phyloP scores from a whole-genome alignment of 2,888 invertebrate species.

The Drepana falcataria region DNA sequence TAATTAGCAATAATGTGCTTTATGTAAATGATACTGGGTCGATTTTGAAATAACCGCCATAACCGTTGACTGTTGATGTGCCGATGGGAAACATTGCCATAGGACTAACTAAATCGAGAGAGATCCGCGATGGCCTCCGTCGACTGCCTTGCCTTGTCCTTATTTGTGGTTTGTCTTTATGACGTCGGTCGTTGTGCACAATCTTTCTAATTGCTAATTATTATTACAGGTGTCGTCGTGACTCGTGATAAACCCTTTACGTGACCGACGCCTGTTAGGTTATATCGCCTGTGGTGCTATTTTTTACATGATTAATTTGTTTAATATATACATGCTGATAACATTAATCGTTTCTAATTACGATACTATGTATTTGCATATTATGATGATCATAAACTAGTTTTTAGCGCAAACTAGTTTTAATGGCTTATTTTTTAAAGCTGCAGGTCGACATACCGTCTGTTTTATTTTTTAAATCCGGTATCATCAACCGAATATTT shows the following conservation, averaged over 20 bases:
- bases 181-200: conserved; percentile 30
- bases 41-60: too few species aligned
- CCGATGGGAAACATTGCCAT: too few species aligned
- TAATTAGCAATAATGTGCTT: too few species aligned
- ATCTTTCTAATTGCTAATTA: conserved; percentile 38
- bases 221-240: conserved; percentile 22
- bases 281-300: not conserved
- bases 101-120: too few species aligned
- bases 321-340: not conserved
- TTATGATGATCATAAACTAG: not conserved
- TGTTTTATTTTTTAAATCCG: too few species aligned
- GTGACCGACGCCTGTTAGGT: conserved; percentile 1
- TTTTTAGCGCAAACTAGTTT: not conserved
- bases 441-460: too few species aligned
- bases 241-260: conserved; percentile 17
- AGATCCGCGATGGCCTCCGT: not conserved
- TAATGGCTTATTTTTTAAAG: too few species aligned
- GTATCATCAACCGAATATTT: too few species aligned
- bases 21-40: too few species aligned
- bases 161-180: conserved; percentile 29
- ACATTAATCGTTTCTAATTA: not conserved
- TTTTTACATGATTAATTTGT: not conserved
- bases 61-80: too few species aligned
- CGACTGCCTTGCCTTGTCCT: conserved; percentile 47
- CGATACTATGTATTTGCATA: not conserved